Percentiles rank a stretch among this genome's conserved stretches.
These are phyloP conservation scores for Pelosia muscerda DNA, from an alignment of 2,888 invertebrate genomes.

Conservation along the genomic window DNA sequence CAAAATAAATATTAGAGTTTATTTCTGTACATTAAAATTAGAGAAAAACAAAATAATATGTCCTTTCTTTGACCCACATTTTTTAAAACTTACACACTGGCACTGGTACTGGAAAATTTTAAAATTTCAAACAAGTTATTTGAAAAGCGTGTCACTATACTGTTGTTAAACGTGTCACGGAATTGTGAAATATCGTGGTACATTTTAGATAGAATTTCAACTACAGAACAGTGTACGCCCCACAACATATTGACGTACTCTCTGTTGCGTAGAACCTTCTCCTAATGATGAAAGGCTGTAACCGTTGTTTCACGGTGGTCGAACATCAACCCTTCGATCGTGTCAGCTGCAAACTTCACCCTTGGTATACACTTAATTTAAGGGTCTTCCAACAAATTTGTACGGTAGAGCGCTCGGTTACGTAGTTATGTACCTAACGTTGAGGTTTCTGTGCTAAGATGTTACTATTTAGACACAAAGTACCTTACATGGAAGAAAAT, in stretches of 20 bases:
- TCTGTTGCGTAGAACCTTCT: constrained; percentile 14
- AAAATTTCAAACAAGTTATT: too few relatives aligned
- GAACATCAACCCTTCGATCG: constrained; percentile 24
- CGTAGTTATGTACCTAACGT: constrained; percentile 4
- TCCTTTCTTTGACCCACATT: too few relatives aligned
- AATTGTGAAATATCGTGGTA: background rate
- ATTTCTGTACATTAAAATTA: too few relatives aligned
- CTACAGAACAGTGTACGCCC: constrained; percentile 7
- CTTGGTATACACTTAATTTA: constrained; percentile 24
- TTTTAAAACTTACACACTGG: too few relatives aligned
- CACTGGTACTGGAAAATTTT: too few relatives aligned
- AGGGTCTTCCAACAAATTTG: constrained; percentile 14
- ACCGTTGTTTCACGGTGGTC: constrained; percentile 26
- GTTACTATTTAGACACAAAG: background rate
- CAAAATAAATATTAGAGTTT: too few relatives aligned
- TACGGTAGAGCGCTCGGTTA: constrained; percentile 11
- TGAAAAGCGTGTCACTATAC: background rate
- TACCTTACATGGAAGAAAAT: background rate
- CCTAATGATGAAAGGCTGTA: constrained; percentile 24
- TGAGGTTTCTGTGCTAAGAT: background rate
- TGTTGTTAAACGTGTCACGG: background rate
- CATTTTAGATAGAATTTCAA: background rate
- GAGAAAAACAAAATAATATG: too few relatives aligned
- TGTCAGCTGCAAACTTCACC: constrained; percentile 29
- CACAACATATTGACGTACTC: constrained; percentile 9